Conservation (phyloP, 2,797 vertebrate species). For the Pampus argenteus region DNA sequence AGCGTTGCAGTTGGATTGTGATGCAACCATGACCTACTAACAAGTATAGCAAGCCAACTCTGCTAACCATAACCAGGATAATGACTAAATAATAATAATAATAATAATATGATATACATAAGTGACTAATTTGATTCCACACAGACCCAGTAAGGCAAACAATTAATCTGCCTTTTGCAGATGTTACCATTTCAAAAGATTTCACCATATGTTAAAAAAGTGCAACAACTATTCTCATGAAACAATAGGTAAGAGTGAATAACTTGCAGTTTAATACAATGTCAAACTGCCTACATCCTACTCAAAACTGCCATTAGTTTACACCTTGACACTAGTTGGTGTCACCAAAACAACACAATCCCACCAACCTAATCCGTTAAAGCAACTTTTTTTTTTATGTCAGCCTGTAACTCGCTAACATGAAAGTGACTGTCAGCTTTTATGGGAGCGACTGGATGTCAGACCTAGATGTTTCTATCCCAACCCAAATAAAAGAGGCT, state of each 20-base stretch:
- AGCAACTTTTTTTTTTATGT: conserved; percentile 14
- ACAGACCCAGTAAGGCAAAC: no score
- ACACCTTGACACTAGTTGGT: not conserved
- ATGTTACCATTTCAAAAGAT: no score
- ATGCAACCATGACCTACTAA: no score
- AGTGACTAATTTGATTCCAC: no score
- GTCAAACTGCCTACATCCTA: conserved; percentile 3
- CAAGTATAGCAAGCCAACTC: no score
- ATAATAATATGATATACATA: no score
- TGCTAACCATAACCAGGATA: no score
- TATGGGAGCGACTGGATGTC: conserved; percentile 16
- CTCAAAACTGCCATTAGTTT: conserved; percentile 7
- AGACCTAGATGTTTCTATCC: conserved; percentile 11
- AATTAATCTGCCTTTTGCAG: no score
- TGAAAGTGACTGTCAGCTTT: not conserved
- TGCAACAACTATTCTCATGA: no score
- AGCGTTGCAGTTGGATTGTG: no score
- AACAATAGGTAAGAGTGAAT: conserved; percentile 3
- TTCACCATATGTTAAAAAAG: no score
- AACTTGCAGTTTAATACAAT: not conserved
- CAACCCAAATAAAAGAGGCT: conserved; percentile 41
- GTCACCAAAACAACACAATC: not conserved
- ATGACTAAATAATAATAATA: no score
- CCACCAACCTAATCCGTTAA: conserved; percentile 13
- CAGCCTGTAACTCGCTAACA: not conserved